Percentiles rank a stretch among this genome's conserved stretches.
Conservation (phyloP, 2,113 vertebrate genomes). For the Albula goreensis region DNA sequence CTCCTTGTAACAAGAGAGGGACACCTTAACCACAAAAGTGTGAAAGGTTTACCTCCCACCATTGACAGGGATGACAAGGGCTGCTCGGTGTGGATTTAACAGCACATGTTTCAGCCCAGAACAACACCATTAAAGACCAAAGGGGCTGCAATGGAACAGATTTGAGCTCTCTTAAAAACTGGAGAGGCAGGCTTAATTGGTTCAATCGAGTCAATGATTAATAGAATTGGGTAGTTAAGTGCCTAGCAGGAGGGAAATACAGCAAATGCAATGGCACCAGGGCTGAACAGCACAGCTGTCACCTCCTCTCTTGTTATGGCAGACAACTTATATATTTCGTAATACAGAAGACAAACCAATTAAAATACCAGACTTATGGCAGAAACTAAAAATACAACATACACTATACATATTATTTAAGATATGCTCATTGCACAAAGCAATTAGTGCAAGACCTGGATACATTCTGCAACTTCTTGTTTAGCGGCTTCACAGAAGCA, state of each 20-base stretch:
- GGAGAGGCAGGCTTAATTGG: background rate
- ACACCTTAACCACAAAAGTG: background rate
- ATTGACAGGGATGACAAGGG: background rate
- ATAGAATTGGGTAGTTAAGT: background rate
- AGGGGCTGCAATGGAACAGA: background rate
- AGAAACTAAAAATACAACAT: too few species aligned
- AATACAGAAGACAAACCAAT: background rate
- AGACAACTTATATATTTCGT: too few species aligned
- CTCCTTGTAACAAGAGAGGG: background rate
- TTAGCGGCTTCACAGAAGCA: too few species aligned
- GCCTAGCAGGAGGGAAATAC: background rate
- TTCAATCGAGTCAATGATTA: background rate
- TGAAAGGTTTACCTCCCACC: background rate
- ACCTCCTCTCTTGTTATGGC: too few species aligned
- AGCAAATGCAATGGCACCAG: background rate
- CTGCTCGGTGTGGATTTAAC: background rate
- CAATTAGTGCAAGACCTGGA: too few species aligned
- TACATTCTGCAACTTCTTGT: too few species aligned
- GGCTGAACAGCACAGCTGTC: background rate
- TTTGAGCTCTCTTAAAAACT: background rate
- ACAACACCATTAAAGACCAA: background rate
- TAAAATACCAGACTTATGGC: background rate
- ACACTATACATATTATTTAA: too few species aligned
- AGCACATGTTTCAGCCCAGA: background rate
- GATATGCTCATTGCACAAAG: too few species aligned